Base-by-base conservation (phyloP, 2,113 vertebrate species). In the Emydura subglobosa region DNA sequence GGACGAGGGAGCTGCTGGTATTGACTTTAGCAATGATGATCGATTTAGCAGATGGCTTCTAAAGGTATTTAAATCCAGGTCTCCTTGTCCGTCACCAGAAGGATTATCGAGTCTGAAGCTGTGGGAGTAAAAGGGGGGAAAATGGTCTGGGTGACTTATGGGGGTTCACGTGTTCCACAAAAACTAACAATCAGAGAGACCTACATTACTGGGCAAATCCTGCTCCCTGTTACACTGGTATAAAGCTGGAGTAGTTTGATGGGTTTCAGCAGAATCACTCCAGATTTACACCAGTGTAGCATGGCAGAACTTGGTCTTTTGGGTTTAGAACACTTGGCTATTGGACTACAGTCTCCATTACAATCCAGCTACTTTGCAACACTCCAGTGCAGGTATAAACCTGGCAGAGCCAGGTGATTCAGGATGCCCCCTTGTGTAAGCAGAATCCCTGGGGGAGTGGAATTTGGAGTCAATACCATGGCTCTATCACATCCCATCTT, bases 221-320 rank as follows among this genome's bases (percentile, higher is more conserved):
- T n/a, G 14, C 39, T 86, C 72, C 9, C 24, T 55, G 31, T 83
- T 47, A 72, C 8, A 1, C 27, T 50, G 27, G 13, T 50, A 51
- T 87, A 54, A 54, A 21, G 27, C 27, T 13, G 11, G 50, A 50
- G 9, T 59, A 90, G 25, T 72, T n/a, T 16, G 34, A 39, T 29
- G 34, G 50, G 14, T 42, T 12, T 12, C 16, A 86, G 55, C 8
- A 17, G 74, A 34, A 59, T 49, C 25, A 57, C 10, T 79, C 85
- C 22, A 47, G 29, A 59, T 79, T 57, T 59, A 54, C 42, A 79
- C 16, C 50, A 50, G 55, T 1, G 6, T 17, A 44, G 49, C 34
- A 82, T 87, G 82, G 29, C 54, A 39, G 27, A 76, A 81, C 0
- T 0, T 68, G 57, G 81, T 76, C n/a, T n/a, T 0, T 0, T 42